phyloP scores from a whole-genome alignment of 2,113 vertebrate species.

The Nycticebus coucang region DNA sequence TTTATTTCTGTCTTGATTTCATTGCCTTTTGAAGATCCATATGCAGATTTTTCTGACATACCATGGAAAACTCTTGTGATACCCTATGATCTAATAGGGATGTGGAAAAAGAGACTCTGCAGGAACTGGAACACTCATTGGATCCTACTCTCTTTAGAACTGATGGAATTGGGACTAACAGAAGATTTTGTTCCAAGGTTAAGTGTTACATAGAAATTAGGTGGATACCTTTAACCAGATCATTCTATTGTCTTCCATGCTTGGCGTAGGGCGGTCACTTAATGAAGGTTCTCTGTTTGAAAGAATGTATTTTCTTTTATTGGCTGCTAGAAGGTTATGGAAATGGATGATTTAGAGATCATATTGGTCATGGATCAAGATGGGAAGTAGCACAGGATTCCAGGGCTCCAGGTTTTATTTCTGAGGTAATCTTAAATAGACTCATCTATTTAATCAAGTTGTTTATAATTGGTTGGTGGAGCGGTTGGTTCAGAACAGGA shows the following conservation, averaged over 20 bases:
- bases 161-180: background rate
- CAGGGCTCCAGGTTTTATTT: background rate
- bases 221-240: background rate
- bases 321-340: background rate
- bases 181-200: background rate
- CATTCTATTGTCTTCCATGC: background rate
- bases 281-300: background rate
- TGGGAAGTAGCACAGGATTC: background rate
- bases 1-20: constrained; percentile 10
- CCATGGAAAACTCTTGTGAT: background rate
- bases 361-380: background rate
- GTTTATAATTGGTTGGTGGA: constrained; percentile 36
- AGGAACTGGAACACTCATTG: background rate
- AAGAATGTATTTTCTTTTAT: background rate
- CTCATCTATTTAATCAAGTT: constrained; percentile 29
- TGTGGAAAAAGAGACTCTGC: background rate
- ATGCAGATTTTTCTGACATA: background rate
- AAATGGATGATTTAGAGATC: background rate
- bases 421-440: background rate
- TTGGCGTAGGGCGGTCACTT: background rate
- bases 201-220: background rate
- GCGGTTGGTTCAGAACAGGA: constrained; percentile 40
- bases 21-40: background rate
- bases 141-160: background rate
- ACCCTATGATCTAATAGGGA: background rate